Evolutionary conservation across 2,797 vertebrate genomes (phyloP).

Genomic region (Masticophis lateralis): DNA sequence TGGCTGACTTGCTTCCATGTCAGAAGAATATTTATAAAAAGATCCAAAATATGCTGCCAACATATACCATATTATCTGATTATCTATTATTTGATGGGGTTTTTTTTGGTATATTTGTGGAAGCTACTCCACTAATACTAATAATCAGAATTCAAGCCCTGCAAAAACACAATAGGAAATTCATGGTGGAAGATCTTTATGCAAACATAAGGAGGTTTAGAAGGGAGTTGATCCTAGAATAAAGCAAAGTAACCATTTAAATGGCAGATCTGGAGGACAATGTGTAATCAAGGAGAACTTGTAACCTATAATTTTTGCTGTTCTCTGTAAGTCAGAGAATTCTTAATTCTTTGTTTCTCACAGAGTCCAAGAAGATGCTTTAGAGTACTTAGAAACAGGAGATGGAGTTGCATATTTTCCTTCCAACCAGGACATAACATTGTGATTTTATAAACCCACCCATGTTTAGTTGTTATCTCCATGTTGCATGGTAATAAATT

Average conservation of each 20-base stretch:
- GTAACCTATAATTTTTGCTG: neutral
- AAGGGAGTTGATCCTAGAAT: neutral
- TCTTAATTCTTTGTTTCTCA: neutral
- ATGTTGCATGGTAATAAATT: neutral
- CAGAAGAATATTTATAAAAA: neutral
- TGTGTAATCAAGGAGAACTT: neutral
- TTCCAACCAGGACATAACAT: neutral
- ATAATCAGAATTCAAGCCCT: neutral
- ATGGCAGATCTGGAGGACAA: neutral
- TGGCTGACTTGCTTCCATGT: neutral
- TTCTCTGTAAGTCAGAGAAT: neutral
- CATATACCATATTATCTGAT: neutral
- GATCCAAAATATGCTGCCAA: neutral
- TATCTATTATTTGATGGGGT: neutral
- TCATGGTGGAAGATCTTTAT: neutral
- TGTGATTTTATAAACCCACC: neutral
- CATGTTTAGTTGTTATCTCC: neutral
- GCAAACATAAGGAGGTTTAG: neutral
- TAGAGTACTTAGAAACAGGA: neutral
- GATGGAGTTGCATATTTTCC: neutral
- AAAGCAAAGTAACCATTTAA: neutral
- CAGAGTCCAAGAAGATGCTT: neutral
- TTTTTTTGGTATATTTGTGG: neutral
- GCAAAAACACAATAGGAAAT: neutral
- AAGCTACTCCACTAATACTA: neutral